Evolutionary conservation across 2,797 vertebrate species (phyloP).

Genomic region (Neostethus bicornis): DNA sequence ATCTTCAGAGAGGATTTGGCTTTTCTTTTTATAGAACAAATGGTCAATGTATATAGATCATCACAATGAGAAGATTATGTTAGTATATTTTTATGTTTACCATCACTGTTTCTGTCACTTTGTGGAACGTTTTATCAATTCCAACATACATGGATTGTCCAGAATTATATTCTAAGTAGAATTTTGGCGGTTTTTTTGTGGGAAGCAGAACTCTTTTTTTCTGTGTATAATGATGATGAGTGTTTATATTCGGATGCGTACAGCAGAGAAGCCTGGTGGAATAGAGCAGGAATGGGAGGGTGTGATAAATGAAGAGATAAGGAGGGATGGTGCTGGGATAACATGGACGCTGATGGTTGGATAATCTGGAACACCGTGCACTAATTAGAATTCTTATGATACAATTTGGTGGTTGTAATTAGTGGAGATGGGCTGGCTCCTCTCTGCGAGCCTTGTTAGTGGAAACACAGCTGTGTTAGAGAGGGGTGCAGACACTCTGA

Average conservation of each 20-base stretch:
- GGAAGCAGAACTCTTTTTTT: conserved; percentile 17
- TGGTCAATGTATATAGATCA: no score
- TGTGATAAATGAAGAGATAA: conserved; percentile 81
- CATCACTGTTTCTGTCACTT: no score
- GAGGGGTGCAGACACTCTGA: conserved; percentile 83
- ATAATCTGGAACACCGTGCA: conserved; percentile 97
- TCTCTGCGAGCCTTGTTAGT: conserved; percentile 92
- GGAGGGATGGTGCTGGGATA: conserved; percentile 86
- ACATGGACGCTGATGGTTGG: conserved; percentile 92
- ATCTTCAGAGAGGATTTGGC: no score
- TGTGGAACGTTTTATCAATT: no score
- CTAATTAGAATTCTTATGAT: conserved; percentile 99
- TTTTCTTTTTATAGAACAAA: no score
- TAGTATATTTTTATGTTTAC: no score
- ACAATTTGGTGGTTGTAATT: conserved; percentile 99
- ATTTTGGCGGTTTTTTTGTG: conserved; percentile 16
- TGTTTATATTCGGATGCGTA: conserved; percentile 26
- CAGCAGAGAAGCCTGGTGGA: conserved; percentile 19
- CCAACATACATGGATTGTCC: no score
- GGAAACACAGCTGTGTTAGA: conserved; percentile 93
- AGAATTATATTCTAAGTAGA: not conserved
- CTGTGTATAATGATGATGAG: conserved; percentile 32
- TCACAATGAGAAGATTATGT: no score
- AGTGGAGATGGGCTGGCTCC: conserved; percentile 96
- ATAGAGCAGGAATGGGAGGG: conserved; percentile 34